Conservation (phyloP, 2,888 invertebrate genomes). For the Celastrina argiolus region DNA sequence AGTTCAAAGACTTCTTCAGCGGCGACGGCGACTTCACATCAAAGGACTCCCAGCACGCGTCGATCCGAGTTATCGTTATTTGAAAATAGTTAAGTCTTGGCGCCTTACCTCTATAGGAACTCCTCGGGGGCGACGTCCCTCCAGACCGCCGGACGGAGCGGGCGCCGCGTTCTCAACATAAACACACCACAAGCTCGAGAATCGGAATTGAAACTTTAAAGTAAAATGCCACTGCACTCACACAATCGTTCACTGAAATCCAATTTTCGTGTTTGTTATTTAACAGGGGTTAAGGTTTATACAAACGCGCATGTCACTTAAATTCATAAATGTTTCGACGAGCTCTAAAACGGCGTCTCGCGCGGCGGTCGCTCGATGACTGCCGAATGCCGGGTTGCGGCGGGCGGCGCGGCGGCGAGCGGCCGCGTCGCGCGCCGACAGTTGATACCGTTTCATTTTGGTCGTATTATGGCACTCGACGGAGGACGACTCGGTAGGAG, state of each 20-base stretch:
- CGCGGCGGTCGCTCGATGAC: conserved; percentile 68
- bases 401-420: conserved; percentile 34
- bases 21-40: conserved; percentile 31
- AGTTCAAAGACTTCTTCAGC: conserved; percentile 26
- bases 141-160: conserved; percentile 59
- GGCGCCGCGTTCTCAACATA: conserved; percentile 70
- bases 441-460: conserved; percentile 30
- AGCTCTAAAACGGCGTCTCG: conserved; percentile 31
- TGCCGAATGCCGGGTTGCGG: conserved; percentile 46
- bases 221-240: conserved; percentile 55
- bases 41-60: conserved; percentile 27
- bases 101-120: conserved; percentile 62
- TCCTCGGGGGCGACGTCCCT: conserved; percentile 72
- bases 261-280: conserved; percentile 63
- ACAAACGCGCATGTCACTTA: conserved; percentile 63
- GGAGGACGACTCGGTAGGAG: conserved; percentile 16
- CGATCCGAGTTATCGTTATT: conserved; percentile 22
- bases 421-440: conserved; percentile 30
- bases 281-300: conserved; percentile 58
- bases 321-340: conserved; percentile 40
- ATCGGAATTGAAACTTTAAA: conserved; percentile 42
- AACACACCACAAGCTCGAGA: conserved; percentile 71
- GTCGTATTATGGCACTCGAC: conserved; percentile 29
- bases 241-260: conserved; percentile 69
- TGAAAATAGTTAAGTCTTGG: conserved; percentile 27